Conservation (phyloP, 2,113 vertebrate genomes). For the Cyphomyrus plagiostoma region DNA sequence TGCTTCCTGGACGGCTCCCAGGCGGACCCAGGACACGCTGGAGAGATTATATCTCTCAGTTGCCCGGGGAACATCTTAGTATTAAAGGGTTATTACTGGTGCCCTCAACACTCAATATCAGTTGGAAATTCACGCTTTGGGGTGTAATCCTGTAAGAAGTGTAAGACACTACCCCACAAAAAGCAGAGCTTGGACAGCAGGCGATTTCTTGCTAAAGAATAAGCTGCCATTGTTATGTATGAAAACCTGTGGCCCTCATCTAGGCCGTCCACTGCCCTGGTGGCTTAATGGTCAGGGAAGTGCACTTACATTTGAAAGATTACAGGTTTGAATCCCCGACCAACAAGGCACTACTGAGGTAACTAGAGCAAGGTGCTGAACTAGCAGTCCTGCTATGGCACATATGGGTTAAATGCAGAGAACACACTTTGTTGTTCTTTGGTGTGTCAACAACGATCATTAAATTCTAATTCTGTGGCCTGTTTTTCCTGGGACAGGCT, state of each 20-base stretch:
- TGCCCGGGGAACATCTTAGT: background rate
- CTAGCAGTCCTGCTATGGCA: too few species aligned
- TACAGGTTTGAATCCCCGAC: too few species aligned
- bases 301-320: too few species aligned
- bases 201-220: background rate
- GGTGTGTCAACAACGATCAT: too few species aligned
- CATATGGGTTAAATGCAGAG: too few species aligned
- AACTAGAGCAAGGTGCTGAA: too few species aligned
- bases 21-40: background rate
- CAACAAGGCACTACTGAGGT: too few species aligned
- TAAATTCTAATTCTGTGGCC: background rate
- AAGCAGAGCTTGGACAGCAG: background rate
- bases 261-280: background rate
- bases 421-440: too few species aligned
- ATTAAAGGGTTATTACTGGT: background rate
- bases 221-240: background rate
- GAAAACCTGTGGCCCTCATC: background rate
- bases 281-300: too few species aligned
- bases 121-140: background rate
- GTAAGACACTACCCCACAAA: background rate
- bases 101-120: background rate
- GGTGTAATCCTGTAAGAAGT: background rate
- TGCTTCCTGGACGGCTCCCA: background rate
- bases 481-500: background rate
- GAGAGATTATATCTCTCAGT: background rate